A percentile compares a stretch with the other conserved stretches of the same genome.
phyloP scores from a whole-genome alignment of 2,888 invertebrate genomes.

The Proisotoma minuta region DNA sequence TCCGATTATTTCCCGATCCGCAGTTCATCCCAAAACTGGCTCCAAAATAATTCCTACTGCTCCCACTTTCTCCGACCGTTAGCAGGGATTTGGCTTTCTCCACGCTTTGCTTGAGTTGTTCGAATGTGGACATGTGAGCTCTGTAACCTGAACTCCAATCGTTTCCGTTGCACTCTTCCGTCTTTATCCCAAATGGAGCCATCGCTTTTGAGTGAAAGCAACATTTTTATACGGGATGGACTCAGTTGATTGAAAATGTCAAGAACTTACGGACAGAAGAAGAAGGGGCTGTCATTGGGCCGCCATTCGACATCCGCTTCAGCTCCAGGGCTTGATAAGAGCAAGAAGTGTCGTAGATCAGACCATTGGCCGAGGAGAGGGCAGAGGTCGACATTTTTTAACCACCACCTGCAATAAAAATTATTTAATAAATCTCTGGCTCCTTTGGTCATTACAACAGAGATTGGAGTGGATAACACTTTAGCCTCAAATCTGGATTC shows the following conservation, averaged over 20 bases:
- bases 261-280: constrained; percentile 46
- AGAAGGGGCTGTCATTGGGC: constrained; percentile 47
- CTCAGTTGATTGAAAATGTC: no score
- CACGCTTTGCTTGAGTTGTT: constrained; percentile 82
- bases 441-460: not conserved
- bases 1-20: constrained; percentile 17
- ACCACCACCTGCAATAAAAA: not conserved
- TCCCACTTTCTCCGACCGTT: constrained; percentile 41
- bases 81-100: constrained; percentile 85
- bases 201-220: constrained; percentile 24
- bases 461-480: no score
- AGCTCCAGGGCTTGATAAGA: constrained; percentile 80
- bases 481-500: not conserved
- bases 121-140: constrained; percentile 66
- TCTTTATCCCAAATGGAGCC: constrained; percentile 46
- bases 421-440: not conserved
- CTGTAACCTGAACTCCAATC: constrained; percentile 59
- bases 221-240: no score
- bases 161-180: constrained; percentile 46
- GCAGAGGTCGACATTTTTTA: constrained; percentile 45
- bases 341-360: constrained; percentile 89
- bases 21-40: constrained; percentile 38
- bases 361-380: constrained; percentile 45
- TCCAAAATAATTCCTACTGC: constrained; percentile 44
- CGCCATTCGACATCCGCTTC: constrained; percentile 52